Base-by-base conservation (phyloP, 1,140 invertebrate species). In the Battus philenor region DNA sequence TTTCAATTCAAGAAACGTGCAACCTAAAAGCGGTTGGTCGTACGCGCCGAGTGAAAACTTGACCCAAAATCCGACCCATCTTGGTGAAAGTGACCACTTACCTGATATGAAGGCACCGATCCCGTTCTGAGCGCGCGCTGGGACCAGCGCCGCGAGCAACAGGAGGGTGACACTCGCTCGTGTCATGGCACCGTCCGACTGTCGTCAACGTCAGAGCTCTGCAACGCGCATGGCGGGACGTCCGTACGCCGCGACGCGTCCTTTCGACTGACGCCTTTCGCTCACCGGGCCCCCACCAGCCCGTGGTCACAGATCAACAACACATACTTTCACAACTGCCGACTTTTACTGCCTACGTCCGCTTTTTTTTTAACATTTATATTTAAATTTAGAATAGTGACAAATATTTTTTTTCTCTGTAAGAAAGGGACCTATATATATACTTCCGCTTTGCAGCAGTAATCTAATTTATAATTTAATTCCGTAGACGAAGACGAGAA, bases 201-300 rank as follows among this genome's bases (percentile, higher is more conserved):
- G 34, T 30, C 29, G 27, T 30, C 27, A 30, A n/a, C 12, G 29
- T 30, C 29, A 30, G 9, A 11, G 8, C 10, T 9, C 24, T 10
- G 24, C 38, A 29, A 26, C 38, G 38, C 38, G 24, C 38, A 41
- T 41, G 38, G 38, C 38, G 22, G 27, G 38, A 26, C 22, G 24
- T 29, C 24, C 38, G 38, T 4, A 29, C 38, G 38, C 26, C 38
- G 38, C 26, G 38, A 9, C 24, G 38, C 38, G 24, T 41, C n/a
- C n/a, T n/a, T n/a, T 8, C 15, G 31, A 33, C 31, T 33, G 31
- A 15, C 13, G 30, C n/a, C n/a, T n/a, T n/a, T n/a, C n/a, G n/a
- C n/a, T n/a, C n/a, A n/a, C n/a, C n/a, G 18, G 29, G 29, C 6
- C 10, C 11, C n/a, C 9, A 9, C 10, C 8, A 9, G 24, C 24